These are phyloP conservation scores for Ara ararauna DNA, from an alignment of 2,797 vertebrate species.

Conservation along the genomic window DNA sequence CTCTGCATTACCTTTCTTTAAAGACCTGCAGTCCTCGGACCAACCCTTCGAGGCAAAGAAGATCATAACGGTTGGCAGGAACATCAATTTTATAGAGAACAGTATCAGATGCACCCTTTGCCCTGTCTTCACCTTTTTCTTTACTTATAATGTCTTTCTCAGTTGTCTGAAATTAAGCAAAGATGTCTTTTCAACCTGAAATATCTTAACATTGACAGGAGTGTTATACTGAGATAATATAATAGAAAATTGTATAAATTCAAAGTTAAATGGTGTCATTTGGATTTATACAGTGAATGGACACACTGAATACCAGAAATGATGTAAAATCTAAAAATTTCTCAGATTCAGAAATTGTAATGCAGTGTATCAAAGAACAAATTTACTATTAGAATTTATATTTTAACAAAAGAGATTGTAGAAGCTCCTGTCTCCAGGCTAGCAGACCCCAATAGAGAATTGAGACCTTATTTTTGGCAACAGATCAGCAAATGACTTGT, in stretches of 20 bases:
- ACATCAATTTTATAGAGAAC: constrained; percentile 97
- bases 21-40: constrained; percentile 95
- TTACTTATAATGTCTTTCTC: constrained; percentile 94
- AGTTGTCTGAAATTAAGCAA: constrained; percentile 84
- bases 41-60: constrained; percentile 96
- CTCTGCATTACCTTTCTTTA: constrained; percentile 87
- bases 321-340: background rate
- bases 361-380: background rate
- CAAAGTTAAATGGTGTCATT: background rate
- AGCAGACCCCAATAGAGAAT: background rate
- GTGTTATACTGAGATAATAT: background rate
- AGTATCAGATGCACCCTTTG: constrained; percentile 89
- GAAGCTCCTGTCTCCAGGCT: background rate
- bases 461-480: background rate
- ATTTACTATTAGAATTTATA: background rate
- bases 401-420: background rate
- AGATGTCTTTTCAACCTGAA: background rate
- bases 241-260: background rate
- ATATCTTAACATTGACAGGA: background rate
- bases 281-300: background rate
- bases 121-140: constrained; percentile 91
- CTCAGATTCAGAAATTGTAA: background rate
- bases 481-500: background rate
- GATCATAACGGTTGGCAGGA: constrained; percentile 96
- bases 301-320: background rate